These are phyloP conservation scores for Watsonalla cultraria DNA, from an alignment of 2,888 invertebrate species.

Conservation along the genomic window DNA sequence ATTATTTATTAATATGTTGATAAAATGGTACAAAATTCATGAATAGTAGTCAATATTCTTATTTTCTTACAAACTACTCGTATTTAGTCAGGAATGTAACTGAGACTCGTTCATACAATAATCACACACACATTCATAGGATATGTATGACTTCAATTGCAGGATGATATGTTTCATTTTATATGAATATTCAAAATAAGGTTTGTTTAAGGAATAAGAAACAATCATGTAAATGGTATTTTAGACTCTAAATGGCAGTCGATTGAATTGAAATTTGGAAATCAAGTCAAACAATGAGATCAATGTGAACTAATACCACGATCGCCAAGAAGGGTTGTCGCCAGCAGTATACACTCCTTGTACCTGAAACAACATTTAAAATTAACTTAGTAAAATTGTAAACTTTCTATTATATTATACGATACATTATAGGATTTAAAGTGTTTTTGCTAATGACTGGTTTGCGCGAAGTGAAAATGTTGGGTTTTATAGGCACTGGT, in stretches of 20 bases:
- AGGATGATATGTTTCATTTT: conserved; percentile 62
- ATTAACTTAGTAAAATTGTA: no score
- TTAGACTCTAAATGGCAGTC: no score
- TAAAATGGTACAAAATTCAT: neutral
- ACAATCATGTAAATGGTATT: neutral
- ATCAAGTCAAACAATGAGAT: conserved; percentile 47
- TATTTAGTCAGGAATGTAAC: conserved; percentile 21
- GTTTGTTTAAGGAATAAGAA: neutral
- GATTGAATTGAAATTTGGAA: conserved; percentile 9
- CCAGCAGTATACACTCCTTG: conserved; percentile 56
- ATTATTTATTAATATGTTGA: no score
- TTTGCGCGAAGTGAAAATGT: no score
- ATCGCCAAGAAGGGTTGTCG: conserved; percentile 54
- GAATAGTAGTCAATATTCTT: neutral
- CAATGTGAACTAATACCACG: conserved; percentile 58
- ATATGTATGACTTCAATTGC: conserved; percentile 46
- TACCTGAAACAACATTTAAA: conserved; percentile 51
- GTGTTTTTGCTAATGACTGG: no score
- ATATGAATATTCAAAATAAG: conserved; percentile 4
- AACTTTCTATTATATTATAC: no score
- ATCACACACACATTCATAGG: conserved; percentile 37
- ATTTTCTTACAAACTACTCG: conserved; percentile 20
- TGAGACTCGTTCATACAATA: conserved; percentile 35
- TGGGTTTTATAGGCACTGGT: no score
- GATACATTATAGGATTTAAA: no score